Base-by-base conservation (phyloP, 2,113 vertebrate species). In the Eptesicus fuscus region DNA sequence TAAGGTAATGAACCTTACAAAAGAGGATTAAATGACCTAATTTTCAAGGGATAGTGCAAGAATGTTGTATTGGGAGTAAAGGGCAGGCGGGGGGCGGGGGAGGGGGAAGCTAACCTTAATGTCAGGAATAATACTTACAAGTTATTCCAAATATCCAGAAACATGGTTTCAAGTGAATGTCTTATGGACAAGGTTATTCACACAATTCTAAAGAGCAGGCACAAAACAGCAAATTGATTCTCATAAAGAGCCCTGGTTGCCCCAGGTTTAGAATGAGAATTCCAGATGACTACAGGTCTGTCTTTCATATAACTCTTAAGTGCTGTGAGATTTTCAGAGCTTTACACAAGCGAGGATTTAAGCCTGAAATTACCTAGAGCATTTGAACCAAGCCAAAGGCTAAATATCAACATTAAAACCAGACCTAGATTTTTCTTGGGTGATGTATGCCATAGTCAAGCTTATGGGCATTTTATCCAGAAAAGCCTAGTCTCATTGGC, bases 261-360 rank as follows among this genome's bases (percentile, higher is more conserved):
- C 47, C 53, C 73, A 51, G 56, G 37, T 78, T 90, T 67, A 70
- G 82, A 95, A 95, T 78, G 86, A 88, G 92, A 96, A 96, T 97
- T 96, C 96, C 96, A 97, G 96, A 96, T 93, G 94, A 94, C 88
- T 85, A 30, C 18, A 71, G 73, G 71, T 84, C 92, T 96, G 96
- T 92, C 78, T 93, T 94, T 96, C 94, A 95, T 83, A 94, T 80
- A 96, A 95, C 73, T 88, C 96, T 79, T 91, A 97, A 95, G 79
- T 95, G 88, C 73, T 74, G 93, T 91, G 92, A 96, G 94, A 91
- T 96, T 97, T 96, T 91, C 92, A 95, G 91, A 95, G 96, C 94
- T 97, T 97, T 93, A 83, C 78, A 94, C 88, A 96, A 94, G 88
- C 40, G 83, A 74, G 76, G 90, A 78, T 89, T 95, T 95, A 96